Evolutionary conservation across 2,888 invertebrate species (phyloP).

Genomic region (Erebia ligea): DNA sequence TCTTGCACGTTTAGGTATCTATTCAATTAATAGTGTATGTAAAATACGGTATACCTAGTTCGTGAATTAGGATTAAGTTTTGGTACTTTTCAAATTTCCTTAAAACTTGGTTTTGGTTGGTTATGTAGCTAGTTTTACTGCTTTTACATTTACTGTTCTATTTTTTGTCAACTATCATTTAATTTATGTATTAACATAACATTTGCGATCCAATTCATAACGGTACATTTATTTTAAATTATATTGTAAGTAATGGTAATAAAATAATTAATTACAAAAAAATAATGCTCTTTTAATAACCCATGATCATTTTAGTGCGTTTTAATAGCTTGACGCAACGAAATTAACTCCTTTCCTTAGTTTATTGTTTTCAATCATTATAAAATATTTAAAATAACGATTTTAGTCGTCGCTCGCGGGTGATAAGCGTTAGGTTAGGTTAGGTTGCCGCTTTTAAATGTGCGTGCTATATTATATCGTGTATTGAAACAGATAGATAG

Average conservation of each 20-base stretch:
- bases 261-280: constrained; percentile 26
- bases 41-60: too few relatives aligned
- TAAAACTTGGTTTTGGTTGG: too few relatives aligned
- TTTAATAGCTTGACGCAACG: constrained; percentile 32
- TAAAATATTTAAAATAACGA: constrained; percentile 17
- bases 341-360: constrained; percentile 21
- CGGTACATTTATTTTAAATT: constrained; percentile 22
- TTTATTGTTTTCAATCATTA: constrained; percentile 25
- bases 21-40: neutral
- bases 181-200: neutral
- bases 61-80: too few relatives aligned
- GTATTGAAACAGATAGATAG: too few relatives aligned
- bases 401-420: neutral
- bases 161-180: neutral
- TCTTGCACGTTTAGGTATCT: neutral
- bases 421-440: neutral
- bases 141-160: too few relatives aligned
- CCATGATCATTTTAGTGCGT: constrained; percentile 28
- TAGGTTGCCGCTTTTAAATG: neutral
- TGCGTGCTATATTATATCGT: too few relatives aligned
- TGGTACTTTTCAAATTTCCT: too few relatives aligned
- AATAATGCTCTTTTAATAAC: constrained; percentile 27
- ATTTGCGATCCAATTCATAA: constrained; percentile 13
- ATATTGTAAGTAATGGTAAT: constrained; percentile 15
- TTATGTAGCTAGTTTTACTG: too few relatives aligned